Percentiles rank a stretch among this genome's conserved stretches.
Conservation (phyloP, 2,113 vertebrate species). For the Ochotona curzoniae region DNA sequence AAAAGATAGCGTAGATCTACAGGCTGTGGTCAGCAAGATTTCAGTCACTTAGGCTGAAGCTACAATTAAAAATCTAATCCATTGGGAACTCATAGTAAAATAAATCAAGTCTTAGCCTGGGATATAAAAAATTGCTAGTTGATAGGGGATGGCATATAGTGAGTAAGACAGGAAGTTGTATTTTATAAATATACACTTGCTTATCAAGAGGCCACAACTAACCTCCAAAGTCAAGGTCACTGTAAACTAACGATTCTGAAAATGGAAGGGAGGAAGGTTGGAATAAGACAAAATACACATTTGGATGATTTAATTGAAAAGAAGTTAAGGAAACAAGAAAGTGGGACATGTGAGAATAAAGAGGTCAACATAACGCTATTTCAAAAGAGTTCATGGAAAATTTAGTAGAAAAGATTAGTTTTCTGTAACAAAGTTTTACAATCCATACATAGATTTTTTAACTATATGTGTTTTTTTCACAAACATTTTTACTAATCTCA, state of each 20-base stretch:
- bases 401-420: too few relatives aligned
- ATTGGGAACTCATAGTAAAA: not conserved
- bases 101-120: not conserved
- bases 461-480: too few relatives aligned
- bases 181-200: not conserved
- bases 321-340: not conserved
- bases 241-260: not conserved
- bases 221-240: not conserved
- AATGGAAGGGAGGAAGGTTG: not conserved
- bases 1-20: not conserved
- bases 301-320: not conserved
- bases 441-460: too few relatives aligned
- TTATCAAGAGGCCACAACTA: not conserved
- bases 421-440: too few relatives aligned
- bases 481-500: too few relatives aligned
- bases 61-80: not conserved
- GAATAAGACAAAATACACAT: not conserved
- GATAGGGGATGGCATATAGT: not conserved
- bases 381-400: too few relatives aligned
- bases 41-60: not conserved
- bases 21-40: not conserved
- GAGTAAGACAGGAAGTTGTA: not conserved
- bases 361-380: not conserved
- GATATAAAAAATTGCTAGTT: not conserved
- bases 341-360: not conserved